Conservation (phyloP, 2,888 invertebrate species). For the Chalcis sispes region DNA sequence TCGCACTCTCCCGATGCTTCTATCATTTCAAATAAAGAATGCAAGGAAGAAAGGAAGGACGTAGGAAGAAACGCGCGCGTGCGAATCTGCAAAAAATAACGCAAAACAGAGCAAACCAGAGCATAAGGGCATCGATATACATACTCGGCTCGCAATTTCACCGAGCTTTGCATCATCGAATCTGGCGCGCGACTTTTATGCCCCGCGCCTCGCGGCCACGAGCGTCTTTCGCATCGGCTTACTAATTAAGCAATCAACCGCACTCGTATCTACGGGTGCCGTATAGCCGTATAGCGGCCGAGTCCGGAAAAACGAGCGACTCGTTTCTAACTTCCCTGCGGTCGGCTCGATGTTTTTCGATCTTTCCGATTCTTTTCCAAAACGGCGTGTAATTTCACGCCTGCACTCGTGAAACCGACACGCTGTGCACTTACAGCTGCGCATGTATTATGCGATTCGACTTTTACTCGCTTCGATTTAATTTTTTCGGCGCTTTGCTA, state of each 20-base stretch:
- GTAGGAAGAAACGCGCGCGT: no score
- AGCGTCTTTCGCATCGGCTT: constrained; percentile 32
- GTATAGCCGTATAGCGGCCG: no score
- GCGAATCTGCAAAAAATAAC: no score
- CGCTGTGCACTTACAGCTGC: constrained; percentile 1
- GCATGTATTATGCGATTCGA: neutral
- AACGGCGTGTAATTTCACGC: constrained; percentile 52
- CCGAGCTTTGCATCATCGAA: no score
- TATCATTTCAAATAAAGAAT: neutral
- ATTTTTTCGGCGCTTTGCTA: neutral
- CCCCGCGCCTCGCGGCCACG: neutral
- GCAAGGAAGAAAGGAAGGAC: neutral
- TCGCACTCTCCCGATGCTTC: constrained; percentile 6
- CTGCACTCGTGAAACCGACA: constrained; percentile 40
- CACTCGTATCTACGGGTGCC: neutral
- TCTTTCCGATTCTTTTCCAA: constrained; percentile 13
- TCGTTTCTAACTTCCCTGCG: neutral
- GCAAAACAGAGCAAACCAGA: no score
- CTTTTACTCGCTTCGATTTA: constrained; percentile 14
- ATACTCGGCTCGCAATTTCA: no score
- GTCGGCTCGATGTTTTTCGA: neutral
- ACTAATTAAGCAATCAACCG: constrained; percentile 46
- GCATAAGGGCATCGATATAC: neutral
- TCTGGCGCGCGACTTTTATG: no score
- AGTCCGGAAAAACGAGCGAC: neutral